Base-by-base conservation (phyloP, 1,140 invertebrate genomes). In the Sycophaga agraensis region DNA sequence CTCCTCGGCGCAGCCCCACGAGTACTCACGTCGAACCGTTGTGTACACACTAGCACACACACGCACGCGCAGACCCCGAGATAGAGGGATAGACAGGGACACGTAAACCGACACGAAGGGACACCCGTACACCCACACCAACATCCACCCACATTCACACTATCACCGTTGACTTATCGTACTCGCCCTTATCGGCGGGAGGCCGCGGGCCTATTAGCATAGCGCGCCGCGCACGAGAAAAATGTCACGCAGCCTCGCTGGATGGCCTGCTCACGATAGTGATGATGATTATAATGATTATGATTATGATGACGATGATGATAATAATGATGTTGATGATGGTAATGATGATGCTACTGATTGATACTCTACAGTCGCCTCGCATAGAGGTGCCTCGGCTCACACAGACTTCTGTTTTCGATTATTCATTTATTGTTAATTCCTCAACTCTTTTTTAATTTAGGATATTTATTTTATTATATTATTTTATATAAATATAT, bases 401-500 rank as follows among this genome's bases (percentile, higher is more conserved):
- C 64, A 69, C n/a, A n/a, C 66, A 69, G 65, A 46, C 28, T 62
- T 66, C 37, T 37, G 54, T 66, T 64, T 61, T 7, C 28, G 26
- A 46, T 60, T 55, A 42, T 49, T 16, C 16, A 28, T 56, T 53
- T 35, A 42, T 43, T 28, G 34, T 51, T 63, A 40, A 63, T 57
- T 63, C 49, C 46, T 54, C 37, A 35, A 51, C 42, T 43, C 63
- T 69, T 71, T 71, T 71, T 67, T 70, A 73, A 73, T 65, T 69
- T 67, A 69, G 62, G 53, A 34, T 77, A 77, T 76, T 76, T 77
- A 76, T 77, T 77, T 73, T 71, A 69, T 72, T 59, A 59, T 59
- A 51, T 55, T 62, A 43, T 62, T 62, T 62, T 62, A 50, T 62
- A 62, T 50, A 50, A 45, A 16, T 56, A 37, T 62, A 62, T 55